Conservation (phyloP, 1,140 invertebrate genomes). For the Pissodes strobi region DNA sequence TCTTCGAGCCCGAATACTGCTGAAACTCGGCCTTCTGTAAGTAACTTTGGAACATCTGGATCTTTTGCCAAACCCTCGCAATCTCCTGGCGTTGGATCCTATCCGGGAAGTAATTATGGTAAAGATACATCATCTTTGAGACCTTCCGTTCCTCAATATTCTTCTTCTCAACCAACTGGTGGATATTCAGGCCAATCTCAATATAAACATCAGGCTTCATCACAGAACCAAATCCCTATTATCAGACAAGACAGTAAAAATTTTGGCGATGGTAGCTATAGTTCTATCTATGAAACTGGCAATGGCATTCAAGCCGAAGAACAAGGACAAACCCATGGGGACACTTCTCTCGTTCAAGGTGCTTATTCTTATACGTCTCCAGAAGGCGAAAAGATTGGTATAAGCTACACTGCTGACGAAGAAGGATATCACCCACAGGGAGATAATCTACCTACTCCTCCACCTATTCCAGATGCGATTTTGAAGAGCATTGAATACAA, state of each 20-base stretch:
- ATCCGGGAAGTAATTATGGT: background rate
- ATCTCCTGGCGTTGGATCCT: background rate
- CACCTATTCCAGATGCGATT: constrained; percentile 62
- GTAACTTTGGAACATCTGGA: background rate
- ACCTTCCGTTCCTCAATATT: too few species aligned
- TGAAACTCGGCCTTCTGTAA: background rate
- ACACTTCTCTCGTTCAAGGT: constrained; percentile 36
- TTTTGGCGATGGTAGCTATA: constrained; percentile 53
- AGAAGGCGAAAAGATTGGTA: constrained; percentile 48
- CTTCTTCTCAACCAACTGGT: background rate
- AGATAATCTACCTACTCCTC: constrained; percentile 60
- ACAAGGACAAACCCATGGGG: constrained; percentile 52
- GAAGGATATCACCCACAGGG: constrained; percentile 66
- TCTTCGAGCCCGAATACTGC: too few species aligned
- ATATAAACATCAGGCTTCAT: background rate
- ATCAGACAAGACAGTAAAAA: constrained; percentile 5
- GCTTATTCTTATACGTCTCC: constrained; percentile 51
- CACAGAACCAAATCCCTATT: constrained; percentile 17
- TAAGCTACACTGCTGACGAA: constrained; percentile 64
- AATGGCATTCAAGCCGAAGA: constrained; percentile 63
- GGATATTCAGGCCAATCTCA: background rate
- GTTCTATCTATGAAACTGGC: constrained; percentile 62
- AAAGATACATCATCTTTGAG: background rate
- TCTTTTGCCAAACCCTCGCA: background rate
- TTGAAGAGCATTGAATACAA: constrained; percentile 58